These are phyloP conservation scores for Corythornis leucogaster DNA, from an alignment of 2,797 vertebrate genomes.

Conservation along the genomic window DNA sequence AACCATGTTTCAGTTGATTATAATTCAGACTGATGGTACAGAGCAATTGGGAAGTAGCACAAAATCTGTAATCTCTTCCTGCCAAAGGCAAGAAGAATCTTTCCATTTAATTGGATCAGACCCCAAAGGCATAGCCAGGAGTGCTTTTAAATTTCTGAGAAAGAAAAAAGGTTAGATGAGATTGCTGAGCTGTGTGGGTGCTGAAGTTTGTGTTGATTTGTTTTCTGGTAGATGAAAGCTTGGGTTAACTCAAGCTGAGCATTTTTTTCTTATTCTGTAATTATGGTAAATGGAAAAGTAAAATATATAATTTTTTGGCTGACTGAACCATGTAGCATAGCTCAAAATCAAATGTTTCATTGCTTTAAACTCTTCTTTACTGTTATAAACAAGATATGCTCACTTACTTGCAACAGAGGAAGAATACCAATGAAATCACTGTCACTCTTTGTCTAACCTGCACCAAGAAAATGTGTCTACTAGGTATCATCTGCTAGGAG, in stretches of 20 bases:
- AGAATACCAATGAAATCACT: neutral
- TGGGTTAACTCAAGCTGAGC: neutral
- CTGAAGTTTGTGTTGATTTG: neutral
- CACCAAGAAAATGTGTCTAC: neutral
- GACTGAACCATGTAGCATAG: neutral
- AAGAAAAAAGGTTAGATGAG: neutral
- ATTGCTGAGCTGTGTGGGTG: neutral
- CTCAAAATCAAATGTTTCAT: neutral
- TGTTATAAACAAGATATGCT: neutral
- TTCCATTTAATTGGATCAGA: neutral
- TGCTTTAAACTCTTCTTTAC: neutral
- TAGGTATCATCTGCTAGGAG: neutral
- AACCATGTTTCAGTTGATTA: neutral
- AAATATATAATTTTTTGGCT: slow-evolving; percentile 3
- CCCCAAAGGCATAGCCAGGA: neutral
- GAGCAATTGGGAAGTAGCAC: neutral
- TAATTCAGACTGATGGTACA: neutral
- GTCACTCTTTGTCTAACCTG: neutral
- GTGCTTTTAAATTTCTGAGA: slow-evolving; percentile 17
- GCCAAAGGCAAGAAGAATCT: slow-evolving; percentile 9
- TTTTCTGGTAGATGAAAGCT: neutral
- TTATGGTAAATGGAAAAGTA: neutral
- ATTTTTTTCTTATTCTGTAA: neutral
- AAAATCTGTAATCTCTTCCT: neutral
- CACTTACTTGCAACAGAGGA: neutral